Conservation (phyloP, 2,113 vertebrate species). For the Lamprotornis superbus region DNA sequence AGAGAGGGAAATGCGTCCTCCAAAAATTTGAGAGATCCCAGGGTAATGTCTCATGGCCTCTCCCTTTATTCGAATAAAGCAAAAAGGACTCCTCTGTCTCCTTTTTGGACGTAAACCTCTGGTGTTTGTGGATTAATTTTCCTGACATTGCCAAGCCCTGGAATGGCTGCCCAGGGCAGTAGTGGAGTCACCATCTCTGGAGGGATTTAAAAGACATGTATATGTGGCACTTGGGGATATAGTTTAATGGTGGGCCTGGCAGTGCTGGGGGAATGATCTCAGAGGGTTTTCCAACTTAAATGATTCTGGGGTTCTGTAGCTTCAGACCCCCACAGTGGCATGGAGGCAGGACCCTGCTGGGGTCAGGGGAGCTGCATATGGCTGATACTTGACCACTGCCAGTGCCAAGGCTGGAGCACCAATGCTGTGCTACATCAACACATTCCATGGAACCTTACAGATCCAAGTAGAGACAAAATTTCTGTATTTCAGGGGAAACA, state of each 20-base stretch:
- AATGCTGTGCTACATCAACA: background rate
- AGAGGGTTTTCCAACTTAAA: background rate
- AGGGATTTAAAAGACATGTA: background rate
- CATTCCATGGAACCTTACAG: background rate
- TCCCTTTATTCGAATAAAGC: too few species aligned
- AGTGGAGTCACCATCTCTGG: background rate
- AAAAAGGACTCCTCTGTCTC: too few species aligned
- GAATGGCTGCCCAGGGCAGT: background rate
- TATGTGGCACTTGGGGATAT: background rate
- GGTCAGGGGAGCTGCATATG: background rate
- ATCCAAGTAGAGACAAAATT: background rate
- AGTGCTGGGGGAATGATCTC: background rate
- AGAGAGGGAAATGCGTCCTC: too few species aligned
- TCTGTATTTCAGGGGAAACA: background rate
- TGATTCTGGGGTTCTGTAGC: background rate
- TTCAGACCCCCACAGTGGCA: background rate
- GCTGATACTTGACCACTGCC: background rate
- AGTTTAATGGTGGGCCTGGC: background rate
- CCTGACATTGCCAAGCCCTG: background rate
- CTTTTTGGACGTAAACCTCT: too few species aligned
- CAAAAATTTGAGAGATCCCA: too few species aligned
- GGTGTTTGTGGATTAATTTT: too few species aligned
- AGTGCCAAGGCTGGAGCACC: background rate
- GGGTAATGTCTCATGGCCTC: too few species aligned
- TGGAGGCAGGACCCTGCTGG: background rate